Evolutionary conservation across 1,140 invertebrate species (phyloP).

Genomic region (Bombyx mandarina): DNA sequence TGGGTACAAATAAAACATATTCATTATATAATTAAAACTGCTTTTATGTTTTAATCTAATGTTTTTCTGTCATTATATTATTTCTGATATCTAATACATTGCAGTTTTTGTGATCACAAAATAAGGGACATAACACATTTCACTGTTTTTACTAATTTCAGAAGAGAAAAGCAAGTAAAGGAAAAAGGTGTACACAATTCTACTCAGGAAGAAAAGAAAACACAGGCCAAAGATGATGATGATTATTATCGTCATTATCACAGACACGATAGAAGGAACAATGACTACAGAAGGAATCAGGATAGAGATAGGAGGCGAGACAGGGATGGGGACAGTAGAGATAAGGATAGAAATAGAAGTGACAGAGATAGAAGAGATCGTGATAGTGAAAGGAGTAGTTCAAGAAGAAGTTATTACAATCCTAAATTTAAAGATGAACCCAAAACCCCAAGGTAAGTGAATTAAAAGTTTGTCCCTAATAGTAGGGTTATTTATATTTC

Average conservation of each 20-base stretch:
- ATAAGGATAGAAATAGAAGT: constrained; percentile 26
- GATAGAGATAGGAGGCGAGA: constrained; percentile 52
- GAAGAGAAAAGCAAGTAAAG: constrained; percentile 67
- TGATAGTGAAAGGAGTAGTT: constrained; percentile 67
- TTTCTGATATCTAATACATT: not conserved
- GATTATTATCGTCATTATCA: constrained; percentile 41
- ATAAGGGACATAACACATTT: not conserved
- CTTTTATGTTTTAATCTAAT: too few relatives aligned
- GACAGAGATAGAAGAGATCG: constrained; percentile 58
- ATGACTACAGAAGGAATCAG: constrained; percentile 35
- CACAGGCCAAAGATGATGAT: constrained; percentile 49
- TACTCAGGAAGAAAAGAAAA: constrained; percentile 69
- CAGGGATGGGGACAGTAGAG: constrained; percentile 38
- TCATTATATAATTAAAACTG: too few relatives aligned
- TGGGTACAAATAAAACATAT: too few relatives aligned
- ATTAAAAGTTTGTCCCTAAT: not conserved
- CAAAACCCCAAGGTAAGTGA: constrained; percentile 77
- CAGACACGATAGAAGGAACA: constrained; percentile 22
- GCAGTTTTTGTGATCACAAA: not conserved
- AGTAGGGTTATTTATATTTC: not conserved
- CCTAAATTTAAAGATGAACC: constrained; percentile 85
- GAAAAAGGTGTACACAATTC: constrained; percentile 72
- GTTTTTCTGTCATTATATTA: too few relatives aligned
- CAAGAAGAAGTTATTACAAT: constrained; percentile 77
- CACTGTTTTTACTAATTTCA: constrained; percentile 40